phyloP scores from a whole-genome alignment of 2,797 vertebrate species.

The Pelodytes ibericus region DNA sequence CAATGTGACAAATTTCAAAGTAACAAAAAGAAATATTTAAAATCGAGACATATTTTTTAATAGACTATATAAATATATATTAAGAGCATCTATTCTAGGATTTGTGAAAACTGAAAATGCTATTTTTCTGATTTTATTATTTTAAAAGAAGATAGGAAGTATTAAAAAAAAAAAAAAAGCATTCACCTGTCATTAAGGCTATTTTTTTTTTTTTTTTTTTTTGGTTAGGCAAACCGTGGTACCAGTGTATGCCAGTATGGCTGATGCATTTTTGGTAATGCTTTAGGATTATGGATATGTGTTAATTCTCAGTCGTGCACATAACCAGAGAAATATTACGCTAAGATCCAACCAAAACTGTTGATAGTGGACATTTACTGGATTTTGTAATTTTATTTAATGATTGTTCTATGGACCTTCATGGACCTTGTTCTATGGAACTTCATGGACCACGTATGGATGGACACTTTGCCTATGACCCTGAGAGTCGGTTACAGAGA shows the following conservation, averaged over 20 bases:
- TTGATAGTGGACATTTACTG: too few species aligned
- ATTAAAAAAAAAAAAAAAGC: not conserved
- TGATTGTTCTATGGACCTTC: too few species aligned
- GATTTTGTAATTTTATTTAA: too few species aligned
- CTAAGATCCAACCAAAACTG: too few species aligned
- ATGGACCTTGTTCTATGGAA: too few species aligned
- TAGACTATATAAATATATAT: not conserved
- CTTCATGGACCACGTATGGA: too few species aligned
- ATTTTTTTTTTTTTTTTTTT: too few species aligned
- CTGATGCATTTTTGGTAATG: not conserved
- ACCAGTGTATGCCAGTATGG: not conserved
- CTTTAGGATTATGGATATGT: not conserved
- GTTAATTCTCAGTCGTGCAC: too few species aligned
- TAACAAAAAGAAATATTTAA: not conserved
- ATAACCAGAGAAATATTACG: too few species aligned
- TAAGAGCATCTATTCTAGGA: not conserved
- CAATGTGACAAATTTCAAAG: not conserved
- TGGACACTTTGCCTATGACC: too few species aligned
- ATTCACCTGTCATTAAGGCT: not conserved
- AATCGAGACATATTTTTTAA: not conserved
- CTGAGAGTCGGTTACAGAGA: too few species aligned
- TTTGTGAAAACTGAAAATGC: not conserved
- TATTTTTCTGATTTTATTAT: conserved; percentile 15
- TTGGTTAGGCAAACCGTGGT: too few species aligned
- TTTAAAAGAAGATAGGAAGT: not conserved